A percentile compares a stretch with the other conserved stretches of the same genome.
Evolutionary conservation across 2,113 vertebrate species (phyloP).

Genomic region (Leptobrachium leishanense): DNA sequence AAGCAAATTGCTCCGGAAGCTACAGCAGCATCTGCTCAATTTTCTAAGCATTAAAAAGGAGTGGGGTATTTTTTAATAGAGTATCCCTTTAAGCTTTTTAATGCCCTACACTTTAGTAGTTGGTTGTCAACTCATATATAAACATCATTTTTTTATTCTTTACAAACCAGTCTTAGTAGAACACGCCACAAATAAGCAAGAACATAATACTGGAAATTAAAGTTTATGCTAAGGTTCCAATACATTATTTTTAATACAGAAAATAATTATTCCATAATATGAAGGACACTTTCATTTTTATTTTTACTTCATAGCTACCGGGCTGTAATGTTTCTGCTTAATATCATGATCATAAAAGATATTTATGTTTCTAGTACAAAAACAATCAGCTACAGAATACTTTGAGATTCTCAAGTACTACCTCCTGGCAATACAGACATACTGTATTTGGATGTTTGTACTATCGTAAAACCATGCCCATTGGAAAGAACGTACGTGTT

Average conservation of each 20-base stretch:
- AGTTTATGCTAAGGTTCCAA: neutral
- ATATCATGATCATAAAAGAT: constrained; percentile 4
- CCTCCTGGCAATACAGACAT: constrained; percentile 26
- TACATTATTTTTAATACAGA: neutral
- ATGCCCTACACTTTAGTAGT: too few relatives aligned
- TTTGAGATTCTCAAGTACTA: constrained; percentile 11
- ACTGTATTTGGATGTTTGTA: constrained; percentile 28
- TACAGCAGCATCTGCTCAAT: too few relatives aligned
- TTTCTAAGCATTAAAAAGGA: too few relatives aligned
- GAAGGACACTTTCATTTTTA: neutral
- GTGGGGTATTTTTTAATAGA: too few relatives aligned
- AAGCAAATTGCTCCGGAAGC: too few relatives aligned
- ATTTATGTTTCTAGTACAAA: neutral
- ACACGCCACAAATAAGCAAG: too few relatives aligned
- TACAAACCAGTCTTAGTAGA: too few relatives aligned
- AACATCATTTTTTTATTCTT: too few relatives aligned
- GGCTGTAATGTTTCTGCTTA: neutral
- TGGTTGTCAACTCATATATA: too few relatives aligned
- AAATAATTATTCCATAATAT: neutral
- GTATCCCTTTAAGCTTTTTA: too few relatives aligned
- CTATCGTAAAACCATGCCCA: neutral
- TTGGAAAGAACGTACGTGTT: constrained; percentile 38
- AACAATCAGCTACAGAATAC: neutral
- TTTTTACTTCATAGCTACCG: neutral
- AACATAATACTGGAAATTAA: too few relatives aligned